Conservation (phyloP, 2,888 invertebrate genomes). For the Xestia rhomboidea region DNA sequence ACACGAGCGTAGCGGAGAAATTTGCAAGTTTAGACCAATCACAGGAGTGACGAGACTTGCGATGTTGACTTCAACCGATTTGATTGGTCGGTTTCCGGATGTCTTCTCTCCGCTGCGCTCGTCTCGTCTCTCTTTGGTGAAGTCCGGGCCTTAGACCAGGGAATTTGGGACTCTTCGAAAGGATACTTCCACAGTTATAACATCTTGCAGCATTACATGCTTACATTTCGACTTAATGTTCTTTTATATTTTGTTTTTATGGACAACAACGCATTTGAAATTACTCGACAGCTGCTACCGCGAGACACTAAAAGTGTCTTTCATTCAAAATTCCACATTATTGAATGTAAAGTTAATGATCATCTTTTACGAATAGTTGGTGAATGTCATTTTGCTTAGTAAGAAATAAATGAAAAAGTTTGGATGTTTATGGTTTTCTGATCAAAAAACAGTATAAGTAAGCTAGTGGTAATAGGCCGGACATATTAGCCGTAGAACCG, state of each 20-base stretch:
- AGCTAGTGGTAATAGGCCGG: too few species aligned
- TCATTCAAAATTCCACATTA: not conserved
- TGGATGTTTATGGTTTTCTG: not conserved
- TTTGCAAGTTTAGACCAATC: not conserved
- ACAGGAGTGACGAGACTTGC: not conserved
- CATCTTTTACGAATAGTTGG: not conserved
- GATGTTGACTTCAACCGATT: not conserved
- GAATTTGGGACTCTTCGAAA: too few species aligned
- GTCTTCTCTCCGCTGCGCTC: not conserved
- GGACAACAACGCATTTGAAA: constrained; percentile 1
- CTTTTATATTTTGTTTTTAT: not conserved
- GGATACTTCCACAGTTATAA: not conserved
- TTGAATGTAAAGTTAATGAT: not conserved
- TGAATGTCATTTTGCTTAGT: not conserved
- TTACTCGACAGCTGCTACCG: not conserved
- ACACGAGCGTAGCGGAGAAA: not conserved
- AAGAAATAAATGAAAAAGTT: not conserved
- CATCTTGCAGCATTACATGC: not conserved
- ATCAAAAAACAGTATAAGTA: not conserved
- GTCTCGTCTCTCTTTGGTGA: too few species aligned
- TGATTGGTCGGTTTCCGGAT: not conserved
- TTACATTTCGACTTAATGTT: not conserved
- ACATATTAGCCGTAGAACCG: too few species aligned
- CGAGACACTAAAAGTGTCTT: not conserved
- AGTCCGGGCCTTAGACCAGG: too few species aligned